A percentile compares a stretch with the other conserved stretches of the same genome.
phyloP scores from a whole-genome alignment of 2,797 vertebrate species.

The Pogonophryne albipinna region DNA sequence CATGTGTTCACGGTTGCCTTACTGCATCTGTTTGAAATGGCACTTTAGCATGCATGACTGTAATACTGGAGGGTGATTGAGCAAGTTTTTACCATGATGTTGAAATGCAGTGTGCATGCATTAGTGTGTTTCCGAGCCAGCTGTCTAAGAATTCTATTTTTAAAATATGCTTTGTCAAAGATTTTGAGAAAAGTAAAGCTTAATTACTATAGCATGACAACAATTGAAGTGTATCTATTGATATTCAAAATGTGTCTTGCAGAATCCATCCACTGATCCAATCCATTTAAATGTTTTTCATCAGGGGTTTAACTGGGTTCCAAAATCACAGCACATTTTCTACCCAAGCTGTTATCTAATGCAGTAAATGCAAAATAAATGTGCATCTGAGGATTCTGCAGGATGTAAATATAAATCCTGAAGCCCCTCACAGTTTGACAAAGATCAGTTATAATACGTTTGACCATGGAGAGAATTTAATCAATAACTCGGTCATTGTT shows the following conservation, averaged over 20 bases:
- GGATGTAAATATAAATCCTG: not conserved
- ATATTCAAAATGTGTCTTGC: not conserved
- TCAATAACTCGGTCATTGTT: not conserved
- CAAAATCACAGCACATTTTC: not conserved
- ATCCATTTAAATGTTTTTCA: not conserved
- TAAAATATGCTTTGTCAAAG: not conserved
- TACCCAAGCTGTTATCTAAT: not conserved
- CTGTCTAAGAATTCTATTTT: slow-evolving; percentile 30
- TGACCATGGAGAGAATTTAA: not conserved
- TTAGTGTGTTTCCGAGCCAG: slow-evolving; percentile 6
- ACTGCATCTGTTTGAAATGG: slow-evolving; percentile 45
- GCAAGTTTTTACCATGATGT: slow-evolving; percentile 40
- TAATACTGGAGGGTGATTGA: slow-evolving; percentile 46
- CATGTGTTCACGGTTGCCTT: slow-evolving; percentile 22
- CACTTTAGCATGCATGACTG: slow-evolving; percentile 48
- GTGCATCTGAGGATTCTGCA: not conserved
- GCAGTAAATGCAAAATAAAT: not conserved
- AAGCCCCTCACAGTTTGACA: slow-evolving; percentile 9
- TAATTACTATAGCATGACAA: not conserved
- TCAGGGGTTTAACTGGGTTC: not conserved
- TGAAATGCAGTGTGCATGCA: slow-evolving; percentile 5
- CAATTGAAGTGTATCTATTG: not conserved
- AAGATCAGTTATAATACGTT: slow-evolving; percentile 2
- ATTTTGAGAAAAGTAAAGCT: not conserved
- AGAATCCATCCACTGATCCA: not conserved